These are phyloP conservation scores for Proisotoma minuta DNA, from an alignment of 2,888 invertebrate species.

Conservation along the genomic window DNA sequence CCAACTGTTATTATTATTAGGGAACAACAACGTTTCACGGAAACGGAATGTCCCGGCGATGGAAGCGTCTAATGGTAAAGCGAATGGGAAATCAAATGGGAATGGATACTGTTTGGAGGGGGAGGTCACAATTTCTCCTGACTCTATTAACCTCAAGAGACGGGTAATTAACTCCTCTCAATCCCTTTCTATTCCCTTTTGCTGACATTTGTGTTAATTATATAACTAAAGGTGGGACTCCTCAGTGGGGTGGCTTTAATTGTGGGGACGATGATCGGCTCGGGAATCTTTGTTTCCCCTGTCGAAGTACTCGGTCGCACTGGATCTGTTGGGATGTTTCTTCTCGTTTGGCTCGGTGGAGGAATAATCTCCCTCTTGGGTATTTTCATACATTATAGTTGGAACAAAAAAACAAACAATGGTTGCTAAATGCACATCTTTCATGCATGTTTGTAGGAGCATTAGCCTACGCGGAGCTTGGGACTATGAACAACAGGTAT, in stretches of 20 bases:
- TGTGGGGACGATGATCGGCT: conserved; percentile 62
- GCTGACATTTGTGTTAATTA: no score
- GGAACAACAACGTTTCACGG: conserved; percentile 44
- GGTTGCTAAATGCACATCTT: not conserved
- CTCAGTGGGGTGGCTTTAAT: conserved; percentile 53
- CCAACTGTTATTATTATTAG: conserved; percentile 21
- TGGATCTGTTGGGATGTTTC: conserved; percentile 89
- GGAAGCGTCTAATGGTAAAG: conserved; percentile 33
- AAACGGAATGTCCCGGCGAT: conserved; percentile 35
- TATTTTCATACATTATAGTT: no score
- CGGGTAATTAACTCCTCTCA: no score
- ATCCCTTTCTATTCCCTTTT: no score
- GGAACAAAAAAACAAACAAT: no score
- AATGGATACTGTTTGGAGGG: conserved; percentile 67
- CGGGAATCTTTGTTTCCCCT: conserved; percentile 97
- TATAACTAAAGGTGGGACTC: conserved; percentile 39
- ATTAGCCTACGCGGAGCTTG: conserved; percentile 73
- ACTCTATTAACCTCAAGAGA: conserved; percentile 98
- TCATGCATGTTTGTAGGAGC: conserved; percentile 59
- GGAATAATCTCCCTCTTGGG: conserved; percentile 85
- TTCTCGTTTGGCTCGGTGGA: conserved; percentile 91
- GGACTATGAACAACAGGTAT: conserved; percentile 68
- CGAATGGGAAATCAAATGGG: conserved; percentile 50
- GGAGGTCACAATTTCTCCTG: conserved; percentile 88
- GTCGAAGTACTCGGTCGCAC: conserved; percentile 87